Conservation (phyloP, 2,113 vertebrate species). For the Merops nubicus region DNA sequence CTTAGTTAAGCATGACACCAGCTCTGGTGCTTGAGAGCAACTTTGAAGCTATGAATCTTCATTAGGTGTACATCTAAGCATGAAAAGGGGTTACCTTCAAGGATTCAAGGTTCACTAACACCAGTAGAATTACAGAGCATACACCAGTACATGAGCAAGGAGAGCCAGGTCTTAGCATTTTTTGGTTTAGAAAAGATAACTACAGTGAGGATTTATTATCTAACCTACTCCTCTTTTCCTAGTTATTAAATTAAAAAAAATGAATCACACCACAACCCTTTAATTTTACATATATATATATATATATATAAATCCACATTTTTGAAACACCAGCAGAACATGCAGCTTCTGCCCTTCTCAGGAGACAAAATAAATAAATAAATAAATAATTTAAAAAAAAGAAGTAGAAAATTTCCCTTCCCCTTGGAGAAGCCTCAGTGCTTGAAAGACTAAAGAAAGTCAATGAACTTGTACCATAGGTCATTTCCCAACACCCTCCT, state of each 20-base stretch:
- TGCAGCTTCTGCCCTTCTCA: neutral
- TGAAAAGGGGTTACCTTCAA: neutral
- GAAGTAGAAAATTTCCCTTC: neutral
- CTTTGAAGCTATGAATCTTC: slow-evolving; percentile 10
- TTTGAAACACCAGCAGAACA: neutral
- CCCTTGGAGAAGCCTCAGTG: neutral
- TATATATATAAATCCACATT: no score
- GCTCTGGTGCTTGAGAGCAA: neutral
- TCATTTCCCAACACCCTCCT: neutral
- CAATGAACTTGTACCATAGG: neutral
- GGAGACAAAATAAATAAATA: neutral
- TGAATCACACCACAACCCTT: neutral
- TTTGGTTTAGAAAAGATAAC: neutral
- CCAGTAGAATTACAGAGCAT: neutral
- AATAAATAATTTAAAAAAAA: no score
- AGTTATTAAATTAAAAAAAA: neutral
- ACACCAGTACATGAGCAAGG: neutral
- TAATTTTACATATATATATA: no score
- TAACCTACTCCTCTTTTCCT: neutral
- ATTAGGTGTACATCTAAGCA: neutral
- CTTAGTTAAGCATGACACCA: neutral
- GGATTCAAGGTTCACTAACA: neutral
- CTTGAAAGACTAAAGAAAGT: neutral
- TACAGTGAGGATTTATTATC: neutral
- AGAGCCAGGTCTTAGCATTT: neutral